Conservation (phyloP, 1,140 invertebrate genomes). For the Argopecten irradians region DNA sequence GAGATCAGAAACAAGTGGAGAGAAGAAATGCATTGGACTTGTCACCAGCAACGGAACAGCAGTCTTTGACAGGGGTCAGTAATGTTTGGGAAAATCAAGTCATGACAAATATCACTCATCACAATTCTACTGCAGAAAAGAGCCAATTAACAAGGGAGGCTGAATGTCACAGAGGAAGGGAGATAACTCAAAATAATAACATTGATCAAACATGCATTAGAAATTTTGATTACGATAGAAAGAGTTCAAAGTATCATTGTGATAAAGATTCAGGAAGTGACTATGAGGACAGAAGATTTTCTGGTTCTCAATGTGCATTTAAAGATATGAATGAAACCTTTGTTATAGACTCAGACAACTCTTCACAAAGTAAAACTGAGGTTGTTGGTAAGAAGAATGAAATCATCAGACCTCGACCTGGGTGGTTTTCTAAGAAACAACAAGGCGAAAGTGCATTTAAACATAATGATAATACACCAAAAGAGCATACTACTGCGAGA, state of each 20-base stretch:
- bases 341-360: not conserved
- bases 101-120: not conserved
- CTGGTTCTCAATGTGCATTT: not conserved
- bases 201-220: not conserved
- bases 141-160: not conserved
- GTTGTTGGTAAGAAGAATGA: not conserved
- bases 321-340: slow-evolving; percentile 1
- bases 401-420: not conserved
- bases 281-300: not conserved
- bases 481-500: not conserved
- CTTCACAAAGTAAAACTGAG: no score
- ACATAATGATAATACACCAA: not conserved
- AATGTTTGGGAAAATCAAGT: not conserved
- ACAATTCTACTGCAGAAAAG: not conserved
- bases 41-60: not conserved
- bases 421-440: not conserved
- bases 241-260: not conserved
- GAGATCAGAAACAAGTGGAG: not conserved
- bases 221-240: not conserved
- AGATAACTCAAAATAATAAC: not conserved
- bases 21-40: not conserved
- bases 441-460: not conserved
- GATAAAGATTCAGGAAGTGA: not conserved
- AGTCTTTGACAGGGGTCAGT: not conserved
- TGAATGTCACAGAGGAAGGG: not conserved